These are phyloP conservation scores for Subanguina moxae DNA, from an alignment of 1,140 invertebrate species.

Conservation along the genomic window DNA sequence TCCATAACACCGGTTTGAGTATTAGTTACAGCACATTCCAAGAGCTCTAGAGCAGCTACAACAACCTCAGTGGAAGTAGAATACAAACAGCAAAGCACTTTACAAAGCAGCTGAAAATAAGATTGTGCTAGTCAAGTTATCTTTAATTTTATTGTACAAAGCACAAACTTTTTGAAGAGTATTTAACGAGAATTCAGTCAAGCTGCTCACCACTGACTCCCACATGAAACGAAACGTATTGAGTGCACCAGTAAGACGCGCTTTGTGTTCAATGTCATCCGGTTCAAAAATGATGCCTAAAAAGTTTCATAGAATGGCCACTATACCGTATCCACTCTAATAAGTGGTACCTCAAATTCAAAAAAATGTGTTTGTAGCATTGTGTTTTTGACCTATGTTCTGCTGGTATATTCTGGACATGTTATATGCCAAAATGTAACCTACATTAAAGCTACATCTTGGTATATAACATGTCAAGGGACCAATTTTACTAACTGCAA, in stretches of 20 bases:
- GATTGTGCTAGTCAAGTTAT: conserved; percentile 7
- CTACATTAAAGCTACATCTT: too few species aligned
- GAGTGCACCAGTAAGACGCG: conserved; percentile 16
- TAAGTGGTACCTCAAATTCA: too few species aligned
- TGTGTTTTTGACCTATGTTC: too few species aligned
- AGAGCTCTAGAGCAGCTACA: conserved; percentile 22
- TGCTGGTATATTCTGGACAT: too few species aligned
- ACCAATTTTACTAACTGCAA: too few species aligned
- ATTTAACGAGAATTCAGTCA: conserved; percentile 11
- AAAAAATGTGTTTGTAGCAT: too few species aligned
- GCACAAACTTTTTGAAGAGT: conserved; percentile 18
- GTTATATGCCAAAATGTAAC: too few species aligned
- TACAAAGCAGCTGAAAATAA: conserved; percentile 19
- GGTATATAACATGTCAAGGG: too few species aligned
- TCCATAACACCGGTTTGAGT: neutral
- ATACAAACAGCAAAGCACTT: conserved; percentile 29
- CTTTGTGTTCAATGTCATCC: conserved; percentile 25
- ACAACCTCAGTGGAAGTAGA: conserved; percentile 24
- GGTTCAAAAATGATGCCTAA: conserved; percentile 17
- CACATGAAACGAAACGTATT: conserved; percentile 30
- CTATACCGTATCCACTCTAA: too few species aligned
- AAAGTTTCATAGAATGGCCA: conserved; percentile 3
- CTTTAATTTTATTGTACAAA: neutral
- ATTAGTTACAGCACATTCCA: conserved; percentile 12
- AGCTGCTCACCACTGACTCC: conserved; percentile 17